Conservation (phyloP, 2,888 invertebrate species). For the Beris morrisii region DNA sequence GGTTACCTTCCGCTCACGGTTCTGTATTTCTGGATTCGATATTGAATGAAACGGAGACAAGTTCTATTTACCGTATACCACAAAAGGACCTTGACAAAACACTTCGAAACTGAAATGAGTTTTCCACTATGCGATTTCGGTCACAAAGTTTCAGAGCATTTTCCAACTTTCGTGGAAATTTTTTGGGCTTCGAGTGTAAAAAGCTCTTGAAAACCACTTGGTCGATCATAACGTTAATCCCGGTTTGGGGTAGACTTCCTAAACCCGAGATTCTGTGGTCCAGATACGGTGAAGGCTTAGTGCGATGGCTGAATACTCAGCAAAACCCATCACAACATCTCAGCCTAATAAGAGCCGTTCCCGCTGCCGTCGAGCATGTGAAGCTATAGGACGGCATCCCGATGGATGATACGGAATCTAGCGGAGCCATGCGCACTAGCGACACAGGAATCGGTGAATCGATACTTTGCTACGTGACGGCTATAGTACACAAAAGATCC, state of each 20-base stretch:
- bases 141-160: too few relatives aligned
- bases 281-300: too few relatives aligned
- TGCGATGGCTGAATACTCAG: constrained; percentile 15
- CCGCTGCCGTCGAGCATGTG: not conserved
- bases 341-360: not conserved
- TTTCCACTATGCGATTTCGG: too few relatives aligned
- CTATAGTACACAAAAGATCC: too few relatives aligned
- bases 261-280: too few relatives aligned
- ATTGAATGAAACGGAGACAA: too few relatives aligned
- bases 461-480: constrained; percentile 13
- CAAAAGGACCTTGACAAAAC: too few relatives aligned
- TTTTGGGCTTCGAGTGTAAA: constrained; percentile 9
- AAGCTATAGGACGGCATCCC: not conserved
- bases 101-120: too few relatives aligned
- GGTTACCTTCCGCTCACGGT: too few relatives aligned
- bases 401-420: not conserved
- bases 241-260: not conserved
- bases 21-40: too few relatives aligned
- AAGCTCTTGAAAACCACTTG: constrained; percentile 12
- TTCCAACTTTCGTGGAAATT: not conserved
- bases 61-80: too few relatives aligned
- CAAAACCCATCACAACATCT: constrained; percentile 10
- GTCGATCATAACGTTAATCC: not conserved
- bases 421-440: constrained; percentile 19
- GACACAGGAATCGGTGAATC: constrained; percentile 5